Percentiles rank a stretch among this genome's conserved stretches.
phyloP scores from a whole-genome alignment of 2,797 vertebrate genomes.

The Hippocampus kuda region DNA sequence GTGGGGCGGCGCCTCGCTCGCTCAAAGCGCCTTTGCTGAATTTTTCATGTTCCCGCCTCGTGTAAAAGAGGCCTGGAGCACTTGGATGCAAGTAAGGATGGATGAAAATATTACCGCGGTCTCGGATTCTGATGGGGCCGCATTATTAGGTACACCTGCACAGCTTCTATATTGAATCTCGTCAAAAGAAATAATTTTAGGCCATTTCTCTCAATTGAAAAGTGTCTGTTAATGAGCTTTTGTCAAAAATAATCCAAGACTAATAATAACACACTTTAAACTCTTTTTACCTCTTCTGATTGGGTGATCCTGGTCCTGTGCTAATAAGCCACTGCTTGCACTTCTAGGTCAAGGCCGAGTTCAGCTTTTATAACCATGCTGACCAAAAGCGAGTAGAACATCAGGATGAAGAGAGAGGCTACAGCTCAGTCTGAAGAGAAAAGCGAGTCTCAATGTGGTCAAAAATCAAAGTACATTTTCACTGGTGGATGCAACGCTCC shows the following conservation, averaged over 20 bases:
- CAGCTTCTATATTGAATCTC: background rate
- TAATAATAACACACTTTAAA: too few relatives aligned
- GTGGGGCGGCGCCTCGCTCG: background rate
- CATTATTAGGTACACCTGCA: background rate
- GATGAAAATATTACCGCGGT: slow-evolving; percentile 48
- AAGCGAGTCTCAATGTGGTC: background rate
- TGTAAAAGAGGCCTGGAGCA: slow-evolving; percentile 2
- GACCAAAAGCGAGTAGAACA: background rate
- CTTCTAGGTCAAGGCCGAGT: background rate
- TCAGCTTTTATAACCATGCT: background rate
- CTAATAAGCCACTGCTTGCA: background rate
- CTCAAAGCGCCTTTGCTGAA: slow-evolving; percentile 1
- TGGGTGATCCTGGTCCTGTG: background rate
- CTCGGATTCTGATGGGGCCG: background rate
- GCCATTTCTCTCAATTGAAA: background rate
- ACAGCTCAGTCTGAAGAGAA: background rate
- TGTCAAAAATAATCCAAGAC: too few relatives aligned
- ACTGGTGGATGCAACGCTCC: background rate
- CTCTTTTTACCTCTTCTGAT: background rate
- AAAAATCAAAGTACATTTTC: background rate
- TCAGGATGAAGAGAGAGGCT: background rate
- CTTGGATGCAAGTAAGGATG: slow-evolving; percentile 48
- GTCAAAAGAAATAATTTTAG: background rate
- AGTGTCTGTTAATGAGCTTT: background rate
- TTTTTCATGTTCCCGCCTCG: slow-evolving; percentile 2